These are phyloP conservation scores for Drosophila sp. DNA, from an alignment of 1,140 invertebrate species.

Conservation along the genomic window DNA sequence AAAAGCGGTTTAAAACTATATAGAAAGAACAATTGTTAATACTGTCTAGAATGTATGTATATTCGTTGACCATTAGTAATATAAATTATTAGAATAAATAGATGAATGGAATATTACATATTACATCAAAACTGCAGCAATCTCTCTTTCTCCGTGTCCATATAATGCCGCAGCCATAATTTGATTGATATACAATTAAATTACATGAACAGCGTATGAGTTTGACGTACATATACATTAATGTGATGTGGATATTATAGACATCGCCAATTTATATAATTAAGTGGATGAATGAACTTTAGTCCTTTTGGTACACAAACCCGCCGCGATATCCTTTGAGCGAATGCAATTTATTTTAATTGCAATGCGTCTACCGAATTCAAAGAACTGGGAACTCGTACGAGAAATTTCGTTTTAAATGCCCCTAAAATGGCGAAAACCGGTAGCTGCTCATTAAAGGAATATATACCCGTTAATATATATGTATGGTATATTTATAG, in stretches of 20 bases:
- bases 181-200: constrained; percentile 6
- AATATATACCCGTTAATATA: too few relatives aligned
- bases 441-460: constrained; percentile 5
- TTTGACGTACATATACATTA: too few relatives aligned
- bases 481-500: constrained; percentile 10
- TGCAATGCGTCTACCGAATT: constrained; percentile 44
- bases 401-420: constrained; percentile 47
- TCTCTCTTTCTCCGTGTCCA: too few relatives aligned
- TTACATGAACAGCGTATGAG: background rate
- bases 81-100: too few relatives aligned
- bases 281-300: constrained; percentile 28
- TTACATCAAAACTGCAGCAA: too few relatives aligned
- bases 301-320: constrained; percentile 31
- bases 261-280: constrained; percentile 39
- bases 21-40: too few relatives aligned
- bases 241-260: too few relatives aligned
- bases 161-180: background rate
- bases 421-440: constrained; percentile 47
- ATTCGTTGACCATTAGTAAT: too few relatives aligned
- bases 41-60: too few relatives aligned
- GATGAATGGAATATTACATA: too few relatives aligned
- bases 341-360: constrained; percentile 72
- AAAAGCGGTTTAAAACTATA: too few relatives aligned
- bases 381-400: constrained; percentile 35
- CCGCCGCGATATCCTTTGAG: constrained; percentile 43